These are phyloP conservation scores for Rutilus rutilus DNA, from an alignment of 2,113 vertebrate genomes.

Conservation along the genomic window DNA sequence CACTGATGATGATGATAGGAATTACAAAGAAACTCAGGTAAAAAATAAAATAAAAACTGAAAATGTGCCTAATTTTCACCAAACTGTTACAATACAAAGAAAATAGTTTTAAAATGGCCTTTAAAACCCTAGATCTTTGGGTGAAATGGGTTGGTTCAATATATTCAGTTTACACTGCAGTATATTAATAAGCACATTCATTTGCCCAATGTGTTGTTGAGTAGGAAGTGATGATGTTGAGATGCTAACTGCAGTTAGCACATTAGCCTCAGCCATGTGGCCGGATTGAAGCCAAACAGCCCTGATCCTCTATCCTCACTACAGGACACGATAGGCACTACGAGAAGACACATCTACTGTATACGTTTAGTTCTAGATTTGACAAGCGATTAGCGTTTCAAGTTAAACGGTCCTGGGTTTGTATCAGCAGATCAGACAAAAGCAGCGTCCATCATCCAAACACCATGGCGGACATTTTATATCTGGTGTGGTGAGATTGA, in stretches of 20 bases:
- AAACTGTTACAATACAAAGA: not conserved
- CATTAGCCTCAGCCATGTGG: slow-evolving; percentile 77
- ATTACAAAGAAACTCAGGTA: not conserved
- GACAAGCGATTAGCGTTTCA: no score
- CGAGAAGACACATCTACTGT: not conserved
- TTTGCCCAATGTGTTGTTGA: slow-evolving; percentile 52
- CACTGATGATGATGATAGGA: not conserved
- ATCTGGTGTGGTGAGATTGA: slow-evolving; percentile 42
- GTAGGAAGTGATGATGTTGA: slow-evolving; percentile 43
- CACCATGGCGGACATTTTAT: slow-evolving; percentile 80
- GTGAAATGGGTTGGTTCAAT: not conserved
- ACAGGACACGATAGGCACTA: no score
- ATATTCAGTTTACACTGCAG: not conserved
- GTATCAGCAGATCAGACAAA: slow-evolving; percentile 22
- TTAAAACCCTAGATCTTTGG: not conserved
- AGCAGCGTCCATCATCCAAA: slow-evolving; percentile 49
- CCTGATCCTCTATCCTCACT: not conserved
- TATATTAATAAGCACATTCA: slow-evolving; percentile 15
- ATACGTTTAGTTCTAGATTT: not conserved
- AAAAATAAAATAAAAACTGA: not conserved
- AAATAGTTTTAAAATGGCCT: not conserved
- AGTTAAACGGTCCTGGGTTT: no score
- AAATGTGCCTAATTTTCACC: not conserved
- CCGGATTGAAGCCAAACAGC: slow-evolving; percentile 72
- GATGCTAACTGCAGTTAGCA: slow-evolving; percentile 59